Conservation (phyloP, 2,113 vertebrate genomes). For the Calonectris borealis region DNA sequence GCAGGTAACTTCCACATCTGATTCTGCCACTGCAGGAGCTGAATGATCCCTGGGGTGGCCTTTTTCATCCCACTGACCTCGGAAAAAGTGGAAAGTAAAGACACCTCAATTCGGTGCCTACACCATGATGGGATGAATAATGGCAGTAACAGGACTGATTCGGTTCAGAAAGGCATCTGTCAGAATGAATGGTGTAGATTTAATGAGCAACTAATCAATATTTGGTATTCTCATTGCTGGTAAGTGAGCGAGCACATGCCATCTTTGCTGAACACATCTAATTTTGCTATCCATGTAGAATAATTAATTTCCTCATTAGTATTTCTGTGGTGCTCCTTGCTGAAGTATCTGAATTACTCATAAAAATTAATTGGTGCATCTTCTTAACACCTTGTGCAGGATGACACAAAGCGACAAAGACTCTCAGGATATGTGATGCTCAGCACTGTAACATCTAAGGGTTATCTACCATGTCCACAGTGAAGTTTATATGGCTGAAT, state of each 20-base stretch:
- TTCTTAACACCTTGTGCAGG: neutral
- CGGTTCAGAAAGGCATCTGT: neutral
- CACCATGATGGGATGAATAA: neutral
- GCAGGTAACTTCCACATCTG: neutral
- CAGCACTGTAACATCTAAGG: neutral
- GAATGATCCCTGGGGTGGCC: neutral
- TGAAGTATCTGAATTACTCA: conserved; percentile 11
- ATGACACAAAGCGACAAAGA: neutral
- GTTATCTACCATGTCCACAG: neutral
- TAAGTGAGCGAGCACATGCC: neutral
- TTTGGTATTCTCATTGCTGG: conserved; percentile 40
- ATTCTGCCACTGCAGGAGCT: neutral
- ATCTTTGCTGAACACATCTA: conserved; percentile 40
- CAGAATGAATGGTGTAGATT: conserved; percentile 24
- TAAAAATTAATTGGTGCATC: conserved; percentile 20
- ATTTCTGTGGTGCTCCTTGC: neutral
- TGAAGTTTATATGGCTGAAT: rapidly evolving
- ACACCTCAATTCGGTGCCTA: neutral
- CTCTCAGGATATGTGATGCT: neutral
- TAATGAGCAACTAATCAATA: conserved; percentile 60
- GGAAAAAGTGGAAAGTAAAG: neutral
- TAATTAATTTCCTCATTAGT: conserved; percentile 59
- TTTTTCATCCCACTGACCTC: neutral
- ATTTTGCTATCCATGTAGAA: conserved; percentile 29
- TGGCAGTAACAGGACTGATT: conserved; percentile 5